phyloP scores from a whole-genome alignment of 2,113 vertebrate genomes.

The Todiramphus chloris region DNA sequence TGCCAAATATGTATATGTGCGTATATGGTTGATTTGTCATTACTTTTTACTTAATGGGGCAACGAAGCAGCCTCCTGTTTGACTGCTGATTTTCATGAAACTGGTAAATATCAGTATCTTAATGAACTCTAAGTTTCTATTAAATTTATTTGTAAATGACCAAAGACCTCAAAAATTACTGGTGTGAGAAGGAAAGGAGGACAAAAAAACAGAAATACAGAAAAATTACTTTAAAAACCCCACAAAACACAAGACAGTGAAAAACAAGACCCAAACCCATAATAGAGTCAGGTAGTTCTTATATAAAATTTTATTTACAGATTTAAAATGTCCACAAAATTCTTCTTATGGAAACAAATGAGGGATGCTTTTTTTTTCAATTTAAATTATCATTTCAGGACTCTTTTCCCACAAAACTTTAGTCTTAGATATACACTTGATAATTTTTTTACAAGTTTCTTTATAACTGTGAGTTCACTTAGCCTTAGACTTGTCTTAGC shows the following conservation, averaged over 20 bases:
- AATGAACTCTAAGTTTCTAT: not conserved
- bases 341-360: not conserved
- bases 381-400: not conserved
- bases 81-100: not conserved
- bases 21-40: not conserved
- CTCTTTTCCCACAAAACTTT: not conserved
- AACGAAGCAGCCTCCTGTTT: not conserved
- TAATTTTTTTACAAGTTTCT: not conserved
- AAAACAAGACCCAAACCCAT: rapidly evolving
- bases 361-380: not conserved
- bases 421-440: not conserved
- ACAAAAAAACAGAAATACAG: not conserved
- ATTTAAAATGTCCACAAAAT: not conserved
- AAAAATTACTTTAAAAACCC: not conserved
- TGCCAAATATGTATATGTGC: not conserved
- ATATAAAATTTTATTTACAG: not conserved
- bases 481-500: not conserved
- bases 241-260: not conserved
- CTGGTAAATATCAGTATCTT: not conserved
- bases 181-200: not conserved
- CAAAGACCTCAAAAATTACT: not conserved
- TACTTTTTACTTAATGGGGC: not conserved
- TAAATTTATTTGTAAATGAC: not conserved
- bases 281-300: not conserved
- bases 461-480: not conserved